Base-by-base conservation (phyloP, 92 coral and sea anemone species). In the Muricea muricata region DNA sequence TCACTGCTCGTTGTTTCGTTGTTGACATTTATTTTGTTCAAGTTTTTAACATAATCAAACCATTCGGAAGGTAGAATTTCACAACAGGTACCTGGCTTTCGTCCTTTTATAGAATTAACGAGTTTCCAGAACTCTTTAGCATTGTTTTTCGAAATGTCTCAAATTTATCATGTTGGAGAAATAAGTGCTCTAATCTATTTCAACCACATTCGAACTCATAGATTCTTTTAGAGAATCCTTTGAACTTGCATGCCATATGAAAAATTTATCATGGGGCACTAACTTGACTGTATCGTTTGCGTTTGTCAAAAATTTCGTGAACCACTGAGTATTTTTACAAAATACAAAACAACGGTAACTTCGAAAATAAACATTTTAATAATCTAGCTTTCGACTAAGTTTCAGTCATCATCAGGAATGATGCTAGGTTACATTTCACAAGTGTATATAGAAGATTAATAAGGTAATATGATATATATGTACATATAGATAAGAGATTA, bases 31-130 rank as follows among this genome's bases (percentile, higher is more conserved):
- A 42, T 18, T 41, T 15, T 39, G 86, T 68, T 81, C 63, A 81
- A 41, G 25, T 81, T 55, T 24, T 67, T 65, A n/a, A 81, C 67
- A 67, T 81, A 68, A 6, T 47, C 58, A 37, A 21, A 81, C 86
- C 86, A 81, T 67, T 81, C 63, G 24, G 67, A 41, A 20, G 67
- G 58, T 4, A 70, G 32, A 6, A 67, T 75, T 34, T 55, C 48
- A 1, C 20, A 7, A n/a, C 0, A 21, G 45, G 65, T 29, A 4
- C 30, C 23, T 8, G 61, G n/a, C 21, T 46, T 37, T 35, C 30
- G 34, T 1, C 52, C 18, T 55, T 50, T 82, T 45, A 82, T 82
- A 46, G 79, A 70, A 18, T 82, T 69, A 7, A 69, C 87, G 0
- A 82, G 66, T 69, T 66, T 66, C 42, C 18, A 66, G 41, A 66